Conservation (phyloP, 2,888 invertebrate species). For the Lycia hirtaria region DNA sequence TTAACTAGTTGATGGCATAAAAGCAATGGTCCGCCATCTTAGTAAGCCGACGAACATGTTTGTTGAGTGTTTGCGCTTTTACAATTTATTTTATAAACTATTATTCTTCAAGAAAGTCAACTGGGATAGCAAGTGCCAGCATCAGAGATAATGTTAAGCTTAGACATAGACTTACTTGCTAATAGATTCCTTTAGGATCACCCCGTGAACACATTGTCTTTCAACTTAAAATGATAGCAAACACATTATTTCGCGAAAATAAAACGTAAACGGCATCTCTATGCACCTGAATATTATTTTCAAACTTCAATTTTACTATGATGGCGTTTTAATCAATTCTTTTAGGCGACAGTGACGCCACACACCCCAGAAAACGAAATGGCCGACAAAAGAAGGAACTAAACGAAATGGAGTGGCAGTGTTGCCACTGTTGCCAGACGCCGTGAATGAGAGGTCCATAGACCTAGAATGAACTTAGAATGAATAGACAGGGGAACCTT, state of each 20-base stretch:
- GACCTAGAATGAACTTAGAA: no score
- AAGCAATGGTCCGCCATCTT: conserved; percentile 3
- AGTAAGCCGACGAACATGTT: background rate
- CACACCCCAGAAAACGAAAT: conserved; percentile 53
- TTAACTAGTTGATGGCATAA: background rate
- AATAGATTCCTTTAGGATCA: background rate
- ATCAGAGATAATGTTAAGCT: background rate
- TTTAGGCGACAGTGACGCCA: conserved; percentile 69
- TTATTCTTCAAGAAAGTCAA: no score
- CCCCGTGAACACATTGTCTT: conserved; percentile 1
- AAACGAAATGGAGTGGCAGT: conserved; percentile 28
- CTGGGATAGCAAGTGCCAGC: background rate
- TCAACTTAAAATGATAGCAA: background rate
- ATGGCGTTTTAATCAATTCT: conserved; percentile 76
- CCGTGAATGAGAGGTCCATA: no score
- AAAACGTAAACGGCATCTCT: background rate
- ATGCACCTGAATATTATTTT: conserved; percentile 17
- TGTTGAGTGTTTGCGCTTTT: background rate
- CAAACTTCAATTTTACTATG: conserved; percentile 69
- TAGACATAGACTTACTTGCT: background rate
- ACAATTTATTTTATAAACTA: no score
- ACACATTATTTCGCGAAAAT: background rate
- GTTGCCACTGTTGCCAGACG: conserved; percentile 27
- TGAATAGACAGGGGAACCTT: no score
- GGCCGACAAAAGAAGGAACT: conserved; percentile 59